These are phyloP conservation scores for Poicephalus gulielmi DNA, from an alignment of 2,113 vertebrate species.

Conservation along the genomic window DNA sequence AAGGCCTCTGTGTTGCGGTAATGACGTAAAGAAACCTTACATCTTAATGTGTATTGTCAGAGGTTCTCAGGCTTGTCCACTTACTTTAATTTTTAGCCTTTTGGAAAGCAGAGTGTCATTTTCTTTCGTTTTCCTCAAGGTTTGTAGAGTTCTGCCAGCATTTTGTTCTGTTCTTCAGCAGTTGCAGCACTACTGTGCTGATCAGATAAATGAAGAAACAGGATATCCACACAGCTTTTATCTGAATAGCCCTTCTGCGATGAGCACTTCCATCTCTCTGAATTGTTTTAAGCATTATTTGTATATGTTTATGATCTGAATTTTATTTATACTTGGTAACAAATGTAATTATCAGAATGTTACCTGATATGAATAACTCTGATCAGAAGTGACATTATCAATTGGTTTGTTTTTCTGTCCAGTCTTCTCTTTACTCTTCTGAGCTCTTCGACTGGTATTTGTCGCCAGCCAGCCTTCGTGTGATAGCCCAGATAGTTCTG, in stretches of 20 bases:
- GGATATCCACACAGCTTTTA: background rate
- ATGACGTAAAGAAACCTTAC: background rate
- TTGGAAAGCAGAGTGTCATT: background rate
- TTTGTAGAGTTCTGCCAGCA: background rate
- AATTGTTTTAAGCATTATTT: background rate
- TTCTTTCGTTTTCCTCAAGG: background rate
- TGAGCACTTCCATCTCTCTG: background rate
- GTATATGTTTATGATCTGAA: fast-evolving
- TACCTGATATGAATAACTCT: background rate
- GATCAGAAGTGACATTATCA: background rate
- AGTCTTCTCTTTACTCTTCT: background rate
- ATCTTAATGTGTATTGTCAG: background rate
- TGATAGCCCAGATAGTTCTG: background rate
- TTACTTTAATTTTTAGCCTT: background rate
- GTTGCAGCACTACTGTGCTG: background rate
- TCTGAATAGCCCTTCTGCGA: background rate
- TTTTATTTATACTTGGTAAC: background rate
- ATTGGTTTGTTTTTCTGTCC: background rate
- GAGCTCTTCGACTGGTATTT: background rate
- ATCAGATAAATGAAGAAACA: background rate
- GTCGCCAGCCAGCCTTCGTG: background rate
- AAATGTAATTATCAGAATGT: background rate
- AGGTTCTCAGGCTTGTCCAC: background rate
- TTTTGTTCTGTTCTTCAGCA: background rate
- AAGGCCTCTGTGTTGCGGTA: background rate